Evolutionary conservation across 2,888 invertebrate species (phyloP).

Genomic region (Limnephilus marmoratus): DNA sequence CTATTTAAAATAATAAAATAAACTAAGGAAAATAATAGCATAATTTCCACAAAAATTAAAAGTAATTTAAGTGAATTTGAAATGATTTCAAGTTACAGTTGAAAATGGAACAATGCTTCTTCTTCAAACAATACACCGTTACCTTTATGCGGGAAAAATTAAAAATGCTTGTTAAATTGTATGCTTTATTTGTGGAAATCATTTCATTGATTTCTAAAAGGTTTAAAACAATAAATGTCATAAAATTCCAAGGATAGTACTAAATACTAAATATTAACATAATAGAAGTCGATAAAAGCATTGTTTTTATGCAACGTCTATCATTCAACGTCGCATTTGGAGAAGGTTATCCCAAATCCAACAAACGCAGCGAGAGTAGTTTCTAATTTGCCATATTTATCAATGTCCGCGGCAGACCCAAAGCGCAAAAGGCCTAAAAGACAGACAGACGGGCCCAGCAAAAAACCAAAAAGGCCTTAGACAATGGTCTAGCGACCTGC

Average conservation of each 20-base stretch:
- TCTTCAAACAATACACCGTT: too few relatives aligned
- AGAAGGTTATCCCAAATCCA: not conserved
- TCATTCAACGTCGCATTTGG: not conserved
- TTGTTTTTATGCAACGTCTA: not conserved
- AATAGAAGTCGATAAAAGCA: not conserved
- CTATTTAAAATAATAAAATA: too few relatives aligned
- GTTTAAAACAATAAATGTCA: not conserved
- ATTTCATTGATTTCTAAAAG: too few relatives aligned
- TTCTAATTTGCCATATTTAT: not conserved
- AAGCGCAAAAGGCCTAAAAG: not conserved
- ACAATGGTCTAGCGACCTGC: slow-evolving; percentile 5
- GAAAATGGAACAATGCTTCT: too few relatives aligned
- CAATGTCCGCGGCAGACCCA: not conserved
- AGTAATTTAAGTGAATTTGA: too few relatives aligned
- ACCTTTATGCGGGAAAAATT: too few relatives aligned
- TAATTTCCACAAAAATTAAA: too few relatives aligned
- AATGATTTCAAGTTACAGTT: too few relatives aligned
- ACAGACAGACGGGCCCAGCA: not conserved
- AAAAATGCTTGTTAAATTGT: too few relatives aligned
- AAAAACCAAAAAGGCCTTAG: not conserved
- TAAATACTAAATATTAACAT: not conserved
- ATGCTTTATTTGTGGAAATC: too few relatives aligned
- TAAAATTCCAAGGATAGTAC: not conserved
- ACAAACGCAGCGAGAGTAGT: not conserved
- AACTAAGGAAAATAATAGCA: too few relatives aligned